Evolutionary conservation across 2,888 invertebrate genomes (phyloP), one percentile per base, ranked within the genome.

Genomic region (Argyresthia goedartella): DNA sequence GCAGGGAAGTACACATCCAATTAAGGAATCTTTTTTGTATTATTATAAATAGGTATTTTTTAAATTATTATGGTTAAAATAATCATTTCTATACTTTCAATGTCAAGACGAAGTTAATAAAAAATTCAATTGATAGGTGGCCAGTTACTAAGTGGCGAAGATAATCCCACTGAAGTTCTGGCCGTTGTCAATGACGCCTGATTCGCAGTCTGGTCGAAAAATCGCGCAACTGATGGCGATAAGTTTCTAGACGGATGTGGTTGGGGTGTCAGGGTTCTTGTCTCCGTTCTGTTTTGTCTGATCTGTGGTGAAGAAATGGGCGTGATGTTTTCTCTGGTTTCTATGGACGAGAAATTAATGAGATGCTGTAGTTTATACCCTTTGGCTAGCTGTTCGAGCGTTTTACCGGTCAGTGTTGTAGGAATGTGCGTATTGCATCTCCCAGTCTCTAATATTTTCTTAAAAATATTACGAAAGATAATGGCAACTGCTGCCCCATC

Each of bases 401-500:
- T 84, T 73, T 80, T 84, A 84, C 86, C 84, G 65, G 86, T 85
- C 53, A 86, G 64, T 10, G 79, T 74, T 7, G 86, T 85, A 33
- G 86, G 80, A 55, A 85, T 69, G 55, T 80, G 77, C 35, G 73
- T 74, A 57, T 86, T 85, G 59, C 84, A 84, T 56, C 86, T 67
- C 50, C 84, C 80, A 36, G 86, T 85, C 55, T 68, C 67, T 51
- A 86, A 58, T 58, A 86, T 82, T 54, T 67, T 76, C 55, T 65
- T 67, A 16, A 84, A 65, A 48, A 64, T 62, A 57, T 82, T 82
- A 44, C 74, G 71, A 58, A 86, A 86, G 54, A 84, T 74, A 33
- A 85, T 75, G 10, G 85, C 85, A 14, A 86, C 81, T 34, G 84
- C 86, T 39, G 84, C 86, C 11, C 80, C 86, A 55, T 86, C 86